These are phyloP conservation scores for Potorous gilbertii DNA, from an alignment of 2,797 vertebrate species.

Conservation along the genomic window DNA sequence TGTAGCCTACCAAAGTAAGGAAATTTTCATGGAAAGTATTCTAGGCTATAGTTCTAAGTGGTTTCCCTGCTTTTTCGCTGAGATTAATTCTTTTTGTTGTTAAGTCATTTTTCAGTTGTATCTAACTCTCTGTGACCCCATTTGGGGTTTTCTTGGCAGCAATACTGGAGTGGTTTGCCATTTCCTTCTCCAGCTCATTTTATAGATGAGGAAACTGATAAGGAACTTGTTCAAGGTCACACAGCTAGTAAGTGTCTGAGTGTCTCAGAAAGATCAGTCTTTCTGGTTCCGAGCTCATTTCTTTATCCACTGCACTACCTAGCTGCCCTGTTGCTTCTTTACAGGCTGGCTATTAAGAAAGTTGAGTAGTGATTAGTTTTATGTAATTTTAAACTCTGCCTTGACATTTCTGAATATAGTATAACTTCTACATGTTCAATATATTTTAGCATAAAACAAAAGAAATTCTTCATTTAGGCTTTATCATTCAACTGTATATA, in stretches of 20 bases:
- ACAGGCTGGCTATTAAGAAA: neutral
- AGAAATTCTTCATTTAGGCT: neutral
- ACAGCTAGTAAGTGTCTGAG: neutral
- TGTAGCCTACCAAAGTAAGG: neutral
- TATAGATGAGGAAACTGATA: neutral
- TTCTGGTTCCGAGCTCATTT: neutral
- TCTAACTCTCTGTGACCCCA: neutral
- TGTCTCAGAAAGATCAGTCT: neutral
- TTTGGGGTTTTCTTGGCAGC: neutral
- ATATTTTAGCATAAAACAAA: neutral
- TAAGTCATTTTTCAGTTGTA: neutral
- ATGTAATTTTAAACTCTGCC: neutral
- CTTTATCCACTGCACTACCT: neutral
- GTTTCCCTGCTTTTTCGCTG: neutral
- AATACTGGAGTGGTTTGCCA: neutral
- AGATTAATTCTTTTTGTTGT: neutral
- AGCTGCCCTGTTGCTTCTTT: neutral
- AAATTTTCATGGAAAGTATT: neutral
- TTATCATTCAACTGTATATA: neutral
- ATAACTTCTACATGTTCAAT: neutral
- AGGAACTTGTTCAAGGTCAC: neutral
- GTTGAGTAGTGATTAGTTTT: neutral
- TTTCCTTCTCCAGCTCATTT: neutral
- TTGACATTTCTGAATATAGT: neutral
- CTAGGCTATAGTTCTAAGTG: neutral